These are phyloP conservation scores for Pseudococcus jackbeardsleyi DNA, from an alignment of 2,888 invertebrate genomes.

Conservation along the genomic window DNA sequence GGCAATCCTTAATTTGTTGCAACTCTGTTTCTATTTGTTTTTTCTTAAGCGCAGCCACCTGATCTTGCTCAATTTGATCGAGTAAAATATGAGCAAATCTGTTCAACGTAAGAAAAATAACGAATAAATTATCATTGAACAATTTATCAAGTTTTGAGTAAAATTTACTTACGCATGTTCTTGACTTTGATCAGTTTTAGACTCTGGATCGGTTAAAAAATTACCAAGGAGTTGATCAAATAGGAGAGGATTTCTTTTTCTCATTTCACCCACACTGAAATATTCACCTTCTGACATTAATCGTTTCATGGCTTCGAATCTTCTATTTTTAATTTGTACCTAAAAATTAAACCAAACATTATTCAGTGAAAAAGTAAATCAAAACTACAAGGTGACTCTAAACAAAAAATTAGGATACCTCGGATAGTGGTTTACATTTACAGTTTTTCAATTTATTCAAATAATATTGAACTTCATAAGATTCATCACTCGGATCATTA, in stretches of 20 bases:
- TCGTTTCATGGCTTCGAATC: conserved; percentile 84
- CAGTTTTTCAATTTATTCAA: conserved; percentile 75
- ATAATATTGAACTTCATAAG: conserved; percentile 76
- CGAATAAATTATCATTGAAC: background rate
- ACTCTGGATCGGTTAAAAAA: conserved; percentile 81
- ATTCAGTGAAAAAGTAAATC: background rate
- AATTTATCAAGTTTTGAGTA: background rate
- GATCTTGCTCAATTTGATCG: conserved; percentile 83
- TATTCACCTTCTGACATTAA: conserved; percentile 79
- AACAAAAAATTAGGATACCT: background rate
- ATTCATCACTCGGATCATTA: conserved; percentile 70
- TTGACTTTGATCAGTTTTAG: conserved; percentile 76
- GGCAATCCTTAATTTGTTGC: conserved; percentile 69
- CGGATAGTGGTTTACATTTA: conserved; percentile 37
- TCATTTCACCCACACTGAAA: conserved; percentile 94
- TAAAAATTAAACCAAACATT: conserved; percentile 68
- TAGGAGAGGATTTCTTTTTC: conserved; percentile 88
- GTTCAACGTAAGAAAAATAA: conserved; percentile 61
- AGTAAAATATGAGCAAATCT: conserved; percentile 82
- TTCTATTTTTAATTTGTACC: conserved; percentile 80
- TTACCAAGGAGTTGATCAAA: conserved; percentile 92
- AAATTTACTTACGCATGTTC: conserved; percentile 66
- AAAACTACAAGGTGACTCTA: background rate
- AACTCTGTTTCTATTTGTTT: conserved; percentile 76
- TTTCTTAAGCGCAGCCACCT: conserved; percentile 76